A percentile compares a stretch with the other conserved stretches of the same genome.
Evolutionary conservation across 2,888 invertebrate species (phyloP).

Genomic region (Caenorhabditis imperialis): DNA sequence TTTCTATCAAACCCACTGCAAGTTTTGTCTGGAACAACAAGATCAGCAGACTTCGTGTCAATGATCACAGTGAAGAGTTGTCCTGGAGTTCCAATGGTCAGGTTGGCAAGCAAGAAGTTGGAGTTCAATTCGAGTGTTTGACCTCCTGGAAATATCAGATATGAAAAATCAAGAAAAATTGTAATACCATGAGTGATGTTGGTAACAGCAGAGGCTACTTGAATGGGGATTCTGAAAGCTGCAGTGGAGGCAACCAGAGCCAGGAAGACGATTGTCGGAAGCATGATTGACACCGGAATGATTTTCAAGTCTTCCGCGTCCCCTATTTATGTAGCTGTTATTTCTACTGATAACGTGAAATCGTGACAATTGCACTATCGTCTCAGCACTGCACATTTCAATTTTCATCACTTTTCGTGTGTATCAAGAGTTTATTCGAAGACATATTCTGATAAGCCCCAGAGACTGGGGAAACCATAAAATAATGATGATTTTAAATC

Average conservation of each 20-base stretch:
- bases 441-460: constrained; percentile 20
- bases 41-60: constrained; percentile 39
- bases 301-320: constrained; percentile 1
- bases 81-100: constrained; percentile 49
- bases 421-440: constrained; percentile 41
- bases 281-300: constrained; percentile 20
- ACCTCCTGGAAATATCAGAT: constrained; percentile 24
- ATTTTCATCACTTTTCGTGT: constrained; percentile 47
- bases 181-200: constrained; percentile 41
- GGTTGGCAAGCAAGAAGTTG: constrained; percentile 33
- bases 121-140: constrained; percentile 37
- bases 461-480: constrained; percentile 18
- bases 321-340: constrained; percentile 30
- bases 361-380: constrained; percentile 46
- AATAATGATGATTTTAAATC: constrained; percentile 14
- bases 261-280: constrained; percentile 20
- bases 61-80: constrained; percentile 50
- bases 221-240: constrained; percentile 30
- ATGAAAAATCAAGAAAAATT: not conserved
- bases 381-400: constrained; percentile 33
- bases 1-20: constrained; percentile 25
- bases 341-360: constrained; percentile 39
- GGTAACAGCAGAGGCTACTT: constrained; percentile 22
- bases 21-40: constrained; percentile 32
- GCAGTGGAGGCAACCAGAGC: constrained; percentile 19